phyloP scores from a whole-genome alignment of 2,113 vertebrate species.

The Eptatretus burgeri region DNA sequence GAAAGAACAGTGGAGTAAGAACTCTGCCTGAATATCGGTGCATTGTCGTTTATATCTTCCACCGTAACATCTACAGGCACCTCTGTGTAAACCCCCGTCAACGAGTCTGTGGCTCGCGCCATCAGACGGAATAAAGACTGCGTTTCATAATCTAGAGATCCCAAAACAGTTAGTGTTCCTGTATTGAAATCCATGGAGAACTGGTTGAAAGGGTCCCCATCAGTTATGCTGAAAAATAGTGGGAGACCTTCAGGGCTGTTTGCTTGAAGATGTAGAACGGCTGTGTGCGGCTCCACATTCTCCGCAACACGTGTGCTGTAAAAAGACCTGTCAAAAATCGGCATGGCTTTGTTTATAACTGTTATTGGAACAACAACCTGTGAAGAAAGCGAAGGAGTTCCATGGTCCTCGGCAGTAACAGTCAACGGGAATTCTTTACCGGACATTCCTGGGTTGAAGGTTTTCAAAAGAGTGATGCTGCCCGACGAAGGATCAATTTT shows the following conservation, averaged over 20 bases:
- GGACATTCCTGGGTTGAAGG: slow-evolving; percentile 37
- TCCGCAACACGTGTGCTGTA: slow-evolving; percentile 75
- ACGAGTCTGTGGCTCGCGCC: slow-evolving; percentile 51
- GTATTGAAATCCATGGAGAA: slow-evolving; percentile 82
- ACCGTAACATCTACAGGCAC: slow-evolving; percentile 75
- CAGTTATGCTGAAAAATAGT: slow-evolving; percentile 63
- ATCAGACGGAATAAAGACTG: slow-evolving; percentile 79
- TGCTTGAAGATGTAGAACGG: slow-evolving; percentile 60
- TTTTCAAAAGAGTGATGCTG: slow-evolving; percentile 44
- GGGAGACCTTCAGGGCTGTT: slow-evolving; percentile 65
- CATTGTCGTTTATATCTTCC: slow-evolving; percentile 68
- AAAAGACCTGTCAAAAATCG: slow-evolving; percentile 73
- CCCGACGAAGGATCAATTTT: slow-evolving; percentile 35
- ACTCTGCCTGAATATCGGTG: slow-evolving; percentile 35
- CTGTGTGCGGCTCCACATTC: slow-evolving; percentile 46
- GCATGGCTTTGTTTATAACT: slow-evolving; percentile 67
- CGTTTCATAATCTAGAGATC: slow-evolving; percentile 55
- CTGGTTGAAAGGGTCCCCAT: slow-evolving; percentile 65
- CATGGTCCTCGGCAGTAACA: slow-evolving; percentile 47
- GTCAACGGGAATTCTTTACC: slow-evolving; percentile 45
- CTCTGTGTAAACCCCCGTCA: slow-evolving; percentile 49
- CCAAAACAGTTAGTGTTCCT: slow-evolving; percentile 47
- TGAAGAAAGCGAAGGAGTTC: slow-evolving; percentile 37
- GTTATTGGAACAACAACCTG: slow-evolving; percentile 45
- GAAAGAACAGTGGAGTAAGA: slow-evolving; percentile 37